These are phyloP conservation scores for Brassicogethes aeneus DNA, from an alignment of 2,888 invertebrate species.

Conservation along the genomic window DNA sequence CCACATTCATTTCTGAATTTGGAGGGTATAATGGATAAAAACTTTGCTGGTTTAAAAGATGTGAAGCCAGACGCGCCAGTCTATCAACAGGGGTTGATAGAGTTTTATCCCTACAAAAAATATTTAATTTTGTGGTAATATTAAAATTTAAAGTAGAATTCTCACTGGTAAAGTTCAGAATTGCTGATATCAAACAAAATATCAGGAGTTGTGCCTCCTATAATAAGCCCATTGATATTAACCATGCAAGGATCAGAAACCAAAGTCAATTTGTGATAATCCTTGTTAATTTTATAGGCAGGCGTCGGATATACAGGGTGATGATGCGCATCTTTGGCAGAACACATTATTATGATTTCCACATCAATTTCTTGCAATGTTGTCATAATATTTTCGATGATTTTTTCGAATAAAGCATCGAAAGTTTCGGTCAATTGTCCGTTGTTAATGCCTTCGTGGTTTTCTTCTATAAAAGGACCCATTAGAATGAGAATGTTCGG, in stretches of 20 bases:
- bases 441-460: slow-evolving; percentile 53
- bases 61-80: slow-evolving; percentile 62
- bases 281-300: slow-evolving; percentile 52
- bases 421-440: slow-evolving; percentile 56
- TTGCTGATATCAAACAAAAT: slow-evolving; percentile 72
- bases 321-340: slow-evolving; percentile 68
- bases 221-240: slow-evolving; percentile 62
- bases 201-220: slow-evolving; percentile 78
- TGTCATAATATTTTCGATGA: slow-evolving; percentile 56
- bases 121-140: slow-evolving; percentile 2
- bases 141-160: not conserved
- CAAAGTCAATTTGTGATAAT: slow-evolving; percentile 54
- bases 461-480: slow-evolving; percentile 76
- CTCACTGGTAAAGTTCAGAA: slow-evolving; percentile 55
- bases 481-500: slow-evolving; percentile 76
- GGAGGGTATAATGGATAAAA: slow-evolving; percentile 80
- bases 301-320: slow-evolving; percentile 78
- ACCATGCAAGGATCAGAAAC: slow-evolving; percentile 77
- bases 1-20: slow-evolving; percentile 54
- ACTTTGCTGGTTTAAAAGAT: slow-evolving; percentile 67
- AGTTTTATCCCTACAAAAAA: slow-evolving; percentile 17
- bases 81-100: slow-evolving; percentile 47
- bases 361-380: slow-evolving; percentile 42
- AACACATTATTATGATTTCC: slow-evolving; percentile 52
- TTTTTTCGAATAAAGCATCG: slow-evolving; percentile 64